Evolutionary conservation across 37 sponge, comb jelly and placozoan genomes (phyloP).

Genomic region (Theonella swinhoei): DNA sequence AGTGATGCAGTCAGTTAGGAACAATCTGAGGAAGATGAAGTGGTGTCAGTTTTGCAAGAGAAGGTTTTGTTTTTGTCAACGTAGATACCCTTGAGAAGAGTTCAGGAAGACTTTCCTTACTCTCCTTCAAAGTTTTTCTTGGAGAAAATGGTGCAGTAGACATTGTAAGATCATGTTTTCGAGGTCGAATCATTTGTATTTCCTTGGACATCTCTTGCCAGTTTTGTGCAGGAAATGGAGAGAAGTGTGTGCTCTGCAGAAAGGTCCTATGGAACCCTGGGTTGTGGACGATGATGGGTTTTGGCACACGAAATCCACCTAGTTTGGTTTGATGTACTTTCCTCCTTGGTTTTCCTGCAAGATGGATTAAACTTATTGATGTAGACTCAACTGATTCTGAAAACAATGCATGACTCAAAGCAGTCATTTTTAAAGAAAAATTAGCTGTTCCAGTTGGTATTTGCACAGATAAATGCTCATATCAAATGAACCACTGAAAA

Average conservation of each 20-base stretch:
- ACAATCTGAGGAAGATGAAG: background rate
- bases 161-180: background rate
- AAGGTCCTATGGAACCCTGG: too few relatives aligned
- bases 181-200: too few relatives aligned
- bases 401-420: too few relatives aligned
- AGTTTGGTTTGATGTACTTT: constrained; percentile 40
- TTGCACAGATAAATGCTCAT: background rate
- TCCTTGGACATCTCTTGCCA: too few relatives aligned
- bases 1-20: background rate
- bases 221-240: too few relatives aligned
- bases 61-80: background rate
- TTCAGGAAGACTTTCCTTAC: background rate
- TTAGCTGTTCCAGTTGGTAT: too few relatives aligned
- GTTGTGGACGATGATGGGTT: too few relatives aligned
- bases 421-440: too few relatives aligned
- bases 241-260: too few relatives aligned
- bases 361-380: too few relatives aligned
- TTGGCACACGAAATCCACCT: constrained; percentile 36
- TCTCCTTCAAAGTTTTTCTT: background rate
- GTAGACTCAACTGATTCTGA: too few relatives aligned
- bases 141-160: background rate
- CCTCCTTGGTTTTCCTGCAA: constrained; percentile 30
- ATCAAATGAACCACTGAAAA: background rate
- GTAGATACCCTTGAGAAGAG: background rate
- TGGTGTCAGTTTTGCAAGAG: background rate